Percentiles rank a stretch among this genome's conserved stretches.
phyloP scores from a whole-genome alignment of 2,113 vertebrate species.

The Manacus vitellinus region DNA sequence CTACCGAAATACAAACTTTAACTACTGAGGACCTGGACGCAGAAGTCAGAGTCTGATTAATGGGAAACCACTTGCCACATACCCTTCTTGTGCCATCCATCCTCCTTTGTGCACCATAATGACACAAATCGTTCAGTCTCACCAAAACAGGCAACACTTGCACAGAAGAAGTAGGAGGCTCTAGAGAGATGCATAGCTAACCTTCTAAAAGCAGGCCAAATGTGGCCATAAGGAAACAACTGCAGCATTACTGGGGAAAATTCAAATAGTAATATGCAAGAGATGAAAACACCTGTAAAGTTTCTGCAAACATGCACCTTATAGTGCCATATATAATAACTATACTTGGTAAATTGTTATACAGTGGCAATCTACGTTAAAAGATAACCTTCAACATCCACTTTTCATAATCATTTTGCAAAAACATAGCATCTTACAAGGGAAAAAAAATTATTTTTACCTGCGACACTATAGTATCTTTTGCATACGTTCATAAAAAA shows the following conservation, averaged over 20 bases:
- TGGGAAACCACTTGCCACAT: fast-evolving
- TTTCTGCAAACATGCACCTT: not conserved
- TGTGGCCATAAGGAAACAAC: not conserved
- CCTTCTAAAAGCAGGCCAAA: not conserved
- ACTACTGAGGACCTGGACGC: not conserved
- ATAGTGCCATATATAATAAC: not conserved
- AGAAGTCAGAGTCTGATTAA: not conserved
- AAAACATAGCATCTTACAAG: not conserved
- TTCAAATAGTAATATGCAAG: not conserved
- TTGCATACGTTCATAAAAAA: not conserved
- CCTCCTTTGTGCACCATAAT: not conserved
- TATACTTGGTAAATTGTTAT: not conserved
- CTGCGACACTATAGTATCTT: not conserved
- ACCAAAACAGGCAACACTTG: fast-evolving
- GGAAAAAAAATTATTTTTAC: not conserved
- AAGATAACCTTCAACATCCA: not conserved
- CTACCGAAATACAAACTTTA: fast-evolving
- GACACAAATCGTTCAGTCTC: not conserved
- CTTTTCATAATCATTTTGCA: not conserved
- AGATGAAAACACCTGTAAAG: not conserved
- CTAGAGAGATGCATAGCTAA: not conserved
- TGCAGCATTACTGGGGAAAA: not conserved
- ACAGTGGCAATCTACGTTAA: not conserved
- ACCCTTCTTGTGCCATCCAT: not conserved
- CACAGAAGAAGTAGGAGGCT: not conserved